A percentile compares a stretch with the other conserved stretches of the same genome.
Conservation (phyloP, 2,113 vertebrate genomes). For the Colius striatus region DNA sequence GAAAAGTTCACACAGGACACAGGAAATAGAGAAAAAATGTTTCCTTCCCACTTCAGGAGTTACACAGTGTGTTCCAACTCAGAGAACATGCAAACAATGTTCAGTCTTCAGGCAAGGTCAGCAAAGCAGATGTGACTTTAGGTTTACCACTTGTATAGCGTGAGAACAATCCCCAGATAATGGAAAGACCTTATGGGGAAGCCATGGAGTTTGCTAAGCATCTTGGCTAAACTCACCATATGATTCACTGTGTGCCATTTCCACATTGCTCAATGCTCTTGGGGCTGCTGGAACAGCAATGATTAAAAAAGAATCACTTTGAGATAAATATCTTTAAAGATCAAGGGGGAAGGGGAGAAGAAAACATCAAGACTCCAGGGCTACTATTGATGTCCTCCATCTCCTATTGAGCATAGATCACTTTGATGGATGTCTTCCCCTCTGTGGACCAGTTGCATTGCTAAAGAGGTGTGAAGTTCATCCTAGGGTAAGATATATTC, state of each 20-base stretch:
- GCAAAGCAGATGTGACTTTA: conserved; percentile 55
- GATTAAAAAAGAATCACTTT: neutral
- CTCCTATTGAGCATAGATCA: neutral
- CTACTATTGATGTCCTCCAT: neutral
- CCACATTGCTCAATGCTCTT: conserved; percentile 36
- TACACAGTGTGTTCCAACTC: conserved; percentile 3
- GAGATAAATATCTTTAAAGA: neutral
- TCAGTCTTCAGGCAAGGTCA: conserved; percentile 20
- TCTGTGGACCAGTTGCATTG: neutral
- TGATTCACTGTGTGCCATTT: conserved; percentile 1
- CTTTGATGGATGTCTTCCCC: neutral
- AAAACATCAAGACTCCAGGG: neutral
- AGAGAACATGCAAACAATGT: conserved; percentile 19
- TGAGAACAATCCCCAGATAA: conserved; percentile 64
- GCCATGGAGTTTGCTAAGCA: neutral
- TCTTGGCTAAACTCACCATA: neutral
- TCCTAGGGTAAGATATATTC: neutral
- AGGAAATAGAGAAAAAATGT: conserved; percentile 21
- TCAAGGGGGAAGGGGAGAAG: neutral
- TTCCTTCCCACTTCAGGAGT: conserved; percentile 52
- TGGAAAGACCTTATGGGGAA: conserved; percentile 57
- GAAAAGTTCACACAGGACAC: conserved; percentile 42
- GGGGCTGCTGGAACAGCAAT: neutral
- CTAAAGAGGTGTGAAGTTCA: neutral
- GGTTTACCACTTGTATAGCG: neutral